A percentile compares a stretch with the other conserved stretches of the same genome.
Conservation (phyloP, 2,797 vertebrate genomes). For the Percopsis omiscomaycus region DNA sequence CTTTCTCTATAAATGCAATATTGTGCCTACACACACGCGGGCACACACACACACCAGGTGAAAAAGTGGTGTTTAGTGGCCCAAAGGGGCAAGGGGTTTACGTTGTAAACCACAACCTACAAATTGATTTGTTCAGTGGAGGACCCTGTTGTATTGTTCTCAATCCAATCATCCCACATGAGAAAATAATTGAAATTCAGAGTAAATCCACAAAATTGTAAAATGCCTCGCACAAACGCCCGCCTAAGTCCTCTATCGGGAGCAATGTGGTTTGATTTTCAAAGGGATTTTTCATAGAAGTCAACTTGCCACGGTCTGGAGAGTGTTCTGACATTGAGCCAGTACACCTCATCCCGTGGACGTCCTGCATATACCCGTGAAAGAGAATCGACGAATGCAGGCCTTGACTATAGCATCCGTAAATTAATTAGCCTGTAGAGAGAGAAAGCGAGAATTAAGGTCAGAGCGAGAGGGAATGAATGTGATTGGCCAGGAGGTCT, state of each 20-base stretch:
- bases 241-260: slow-evolving; percentile 8
- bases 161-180: slow-evolving; percentile 23
- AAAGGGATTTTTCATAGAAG: slow-evolving; percentile 30
- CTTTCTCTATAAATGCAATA: background rate
- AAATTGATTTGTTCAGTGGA: slow-evolving; percentile 44
- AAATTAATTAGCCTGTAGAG: background rate
- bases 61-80: slow-evolving; percentile 23
- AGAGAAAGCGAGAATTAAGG: background rate
- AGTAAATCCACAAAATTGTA: slow-evolving; percentile 26
- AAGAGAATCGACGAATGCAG: slow-evolving; percentile 13
- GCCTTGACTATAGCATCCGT: slow-evolving; percentile 9
- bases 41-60: slow-evolving; percentile 1
- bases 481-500: no score
- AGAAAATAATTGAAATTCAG: slow-evolving; percentile 26
- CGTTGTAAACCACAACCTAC: slow-evolving; percentile 26
- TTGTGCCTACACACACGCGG: slow-evolving; percentile 7
- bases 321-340: slow-evolving; percentile 11
- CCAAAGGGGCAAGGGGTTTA: slow-evolving; percentile 26
- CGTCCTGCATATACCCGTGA: slow-evolving; percentile 5
- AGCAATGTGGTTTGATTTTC: slow-evolving; percentile 15
- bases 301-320: no score
- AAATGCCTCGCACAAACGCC: slow-evolving; percentile 5
- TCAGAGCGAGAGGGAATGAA: background rate
- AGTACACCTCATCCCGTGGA: slow-evolving; percentile 24
- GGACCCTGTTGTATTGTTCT: slow-evolving; percentile 35